Conservation (phyloP, 2,113 vertebrate genomes). For the Miniopterus natalensis region DNA sequence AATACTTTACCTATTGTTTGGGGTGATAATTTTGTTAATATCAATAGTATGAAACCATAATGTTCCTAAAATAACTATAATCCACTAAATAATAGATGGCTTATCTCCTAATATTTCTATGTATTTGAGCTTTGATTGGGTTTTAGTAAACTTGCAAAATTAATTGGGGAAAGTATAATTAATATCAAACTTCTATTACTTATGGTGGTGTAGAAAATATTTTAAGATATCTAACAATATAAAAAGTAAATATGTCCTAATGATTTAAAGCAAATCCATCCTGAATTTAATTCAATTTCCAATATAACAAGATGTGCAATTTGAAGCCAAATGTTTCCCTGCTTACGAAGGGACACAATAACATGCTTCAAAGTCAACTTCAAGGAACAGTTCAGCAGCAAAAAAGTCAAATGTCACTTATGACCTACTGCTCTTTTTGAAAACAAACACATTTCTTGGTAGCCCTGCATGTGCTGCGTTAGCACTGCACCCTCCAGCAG, state of each 20-base stretch:
- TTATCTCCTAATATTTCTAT: conserved; percentile 2
- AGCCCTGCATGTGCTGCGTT: background rate
- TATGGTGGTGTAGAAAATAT: background rate
- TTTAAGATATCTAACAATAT: conserved; percentile 33
- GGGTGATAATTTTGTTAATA: conserved; percentile 33
- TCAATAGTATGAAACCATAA: background rate
- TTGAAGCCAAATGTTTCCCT: background rate
- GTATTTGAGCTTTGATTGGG: background rate
- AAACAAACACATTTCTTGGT: conserved; percentile 41
- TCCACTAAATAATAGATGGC: background rate
- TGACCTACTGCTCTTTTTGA: background rate
- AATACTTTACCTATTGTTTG: conserved; percentile 18
- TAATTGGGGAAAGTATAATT: background rate
- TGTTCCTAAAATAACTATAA: conserved; percentile 8
- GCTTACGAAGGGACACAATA: background rate
- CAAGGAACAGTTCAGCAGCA: conserved; percentile 4
- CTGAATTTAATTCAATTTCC: background rate
- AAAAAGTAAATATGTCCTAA: conserved; percentile 31
- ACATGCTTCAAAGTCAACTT: background rate
- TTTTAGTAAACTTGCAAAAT: conserved; percentile 38
- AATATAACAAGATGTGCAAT: background rate
- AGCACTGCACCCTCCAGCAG: background rate
- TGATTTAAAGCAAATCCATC: conserved; percentile 9
- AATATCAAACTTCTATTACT: conserved; percentile 29
- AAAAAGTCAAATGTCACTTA: conserved; percentile 10